These are phyloP conservation scores for Baronia brevicornis DNA, from an alignment of 2,888 invertebrate species.

Conservation along the genomic window DNA sequence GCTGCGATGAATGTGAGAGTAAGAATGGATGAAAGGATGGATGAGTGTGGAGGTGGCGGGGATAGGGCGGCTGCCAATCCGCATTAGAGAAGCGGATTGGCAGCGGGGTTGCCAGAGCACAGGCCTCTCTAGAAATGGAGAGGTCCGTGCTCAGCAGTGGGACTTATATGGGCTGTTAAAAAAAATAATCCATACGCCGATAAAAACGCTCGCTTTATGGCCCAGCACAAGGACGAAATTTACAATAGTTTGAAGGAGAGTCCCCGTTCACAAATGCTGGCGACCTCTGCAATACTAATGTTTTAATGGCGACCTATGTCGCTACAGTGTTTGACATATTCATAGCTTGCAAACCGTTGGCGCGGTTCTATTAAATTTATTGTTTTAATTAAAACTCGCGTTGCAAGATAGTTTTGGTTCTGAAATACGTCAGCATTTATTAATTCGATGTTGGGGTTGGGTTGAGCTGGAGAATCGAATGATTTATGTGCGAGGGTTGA, in stretches of 20 bases:
- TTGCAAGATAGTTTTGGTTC: slow-evolving; percentile 25
- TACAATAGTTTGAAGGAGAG: slow-evolving; percentile 50
- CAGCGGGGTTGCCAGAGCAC: too few species aligned
- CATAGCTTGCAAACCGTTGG: slow-evolving; percentile 23
- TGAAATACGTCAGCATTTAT: slow-evolving; percentile 7
- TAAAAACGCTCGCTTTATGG: slow-evolving; percentile 26
- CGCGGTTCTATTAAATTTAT: slow-evolving; percentile 28
- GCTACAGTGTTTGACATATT: slow-evolving; percentile 24
- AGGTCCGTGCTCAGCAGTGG: too few species aligned
- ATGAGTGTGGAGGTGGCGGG: too few species aligned
- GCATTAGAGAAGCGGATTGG: too few species aligned
- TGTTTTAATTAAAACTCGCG: slow-evolving; percentile 32
- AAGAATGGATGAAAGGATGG: too few species aligned
- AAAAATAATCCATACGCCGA: too few species aligned
- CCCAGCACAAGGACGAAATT: slow-evolving; percentile 45
- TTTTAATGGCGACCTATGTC: slow-evolving; percentile 39
- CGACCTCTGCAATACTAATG: slow-evolving; percentile 51
- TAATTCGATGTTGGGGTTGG: background rate
- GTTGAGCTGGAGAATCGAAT: slow-evolving; percentile 2
- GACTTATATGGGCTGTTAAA: too few species aligned
- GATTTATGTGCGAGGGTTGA: slow-evolving; percentile 8
- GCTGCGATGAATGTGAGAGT: too few species aligned
- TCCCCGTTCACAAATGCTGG: slow-evolving; percentile 47
- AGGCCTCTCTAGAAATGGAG: too few species aligned
- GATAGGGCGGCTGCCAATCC: too few species aligned